Evolutionary conservation across 1,140 invertebrate genomes (phyloP), one percentile per base, ranked within the genome.

Genomic region (Antheraea mylitta): DNA sequence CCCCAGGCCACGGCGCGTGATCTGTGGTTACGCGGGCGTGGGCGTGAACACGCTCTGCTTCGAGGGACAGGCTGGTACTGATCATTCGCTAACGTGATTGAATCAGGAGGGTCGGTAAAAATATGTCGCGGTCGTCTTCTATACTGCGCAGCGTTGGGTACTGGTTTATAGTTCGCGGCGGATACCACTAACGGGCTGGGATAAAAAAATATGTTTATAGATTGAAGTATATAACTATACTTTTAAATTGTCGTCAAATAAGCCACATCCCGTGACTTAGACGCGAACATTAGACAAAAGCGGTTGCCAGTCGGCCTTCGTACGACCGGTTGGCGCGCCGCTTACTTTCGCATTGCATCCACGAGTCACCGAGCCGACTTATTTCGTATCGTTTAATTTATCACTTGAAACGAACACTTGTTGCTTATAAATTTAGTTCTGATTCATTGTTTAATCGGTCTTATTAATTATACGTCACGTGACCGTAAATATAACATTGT

Each of bases 281-380:
- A 16, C 10, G 0, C 53, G 0, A 36, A 67, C 76, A 63, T 88
- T 85, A 90, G 87, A 86, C 86, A 88, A 86, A 86, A 85, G 80
- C 83, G 74, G 71, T 70, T 73, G 78, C 78, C 68, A 13, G 87
- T 66, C 81, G 88, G 82, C 86, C 87, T 90, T 90, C 86, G 81
- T 11, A 60, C 79, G 82, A 90, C 87, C 87, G 87, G 85, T 90
- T 83, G 75, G 70, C 61, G 61, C 38, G 68, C 85, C 83, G 82
- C 85, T 90, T 86, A 90, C 87, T 90, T 90, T 90, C 87, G 86
- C 79, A 75, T 80, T 82, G 79, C 81, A 84, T 77, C 77, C 75
- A 78, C 73, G 30, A 61, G 45, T n/a, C 11, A 53, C 45, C 45
- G 45, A 58, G 13, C 61, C 37, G 70, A 76, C 75, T 76, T 78